These are phyloP conservation scores for Apamea crenata DNA, from an alignment of 2,888 invertebrate species.

Conservation along the genomic window DNA sequence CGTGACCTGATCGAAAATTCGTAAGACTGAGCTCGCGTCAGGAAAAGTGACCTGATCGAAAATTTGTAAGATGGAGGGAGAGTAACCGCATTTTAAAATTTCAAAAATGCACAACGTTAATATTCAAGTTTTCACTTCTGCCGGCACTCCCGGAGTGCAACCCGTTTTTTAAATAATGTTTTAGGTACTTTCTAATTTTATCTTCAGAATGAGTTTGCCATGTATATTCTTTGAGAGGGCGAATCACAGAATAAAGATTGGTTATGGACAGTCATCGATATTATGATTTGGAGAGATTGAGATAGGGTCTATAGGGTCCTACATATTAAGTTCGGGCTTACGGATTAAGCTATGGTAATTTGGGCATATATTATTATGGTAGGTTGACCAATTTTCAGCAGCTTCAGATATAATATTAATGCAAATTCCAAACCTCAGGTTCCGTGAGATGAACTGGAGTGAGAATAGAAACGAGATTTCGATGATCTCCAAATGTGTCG, in stretches of 20 bases:
- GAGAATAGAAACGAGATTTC: slow-evolving; percentile 81
- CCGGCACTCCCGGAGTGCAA: too few species aligned
- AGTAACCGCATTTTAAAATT: too few species aligned
- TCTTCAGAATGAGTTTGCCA: neutral
- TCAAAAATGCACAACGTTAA: too few species aligned
- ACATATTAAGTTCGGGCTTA: neutral
- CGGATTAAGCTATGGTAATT: neutral
- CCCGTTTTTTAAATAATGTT: too few species aligned
- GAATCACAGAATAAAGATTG: neutral
- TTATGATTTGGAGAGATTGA: neutral
- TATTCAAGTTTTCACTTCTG: too few species aligned
- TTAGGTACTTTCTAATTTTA: neutral
- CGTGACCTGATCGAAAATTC: too few species aligned
- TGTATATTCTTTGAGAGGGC: neutral
- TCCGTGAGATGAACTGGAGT: slow-evolving; percentile 82
- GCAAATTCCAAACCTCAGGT: slow-evolving; percentile 77
- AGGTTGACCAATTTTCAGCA: neutral
- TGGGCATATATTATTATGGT: neutral
- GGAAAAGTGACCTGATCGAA: too few species aligned
- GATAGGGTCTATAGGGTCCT: neutral
- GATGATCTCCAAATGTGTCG: slow-evolving; percentile 83
- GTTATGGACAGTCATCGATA: too few species aligned
- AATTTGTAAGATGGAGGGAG: too few species aligned
- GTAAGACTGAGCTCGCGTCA: too few species aligned
- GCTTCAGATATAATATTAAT: neutral